Percentiles rank a stretch among this genome's conserved stretches.
phyloP scores from a whole-genome alignment of 2,888 invertebrate species.

The Clostera curtula region DNA sequence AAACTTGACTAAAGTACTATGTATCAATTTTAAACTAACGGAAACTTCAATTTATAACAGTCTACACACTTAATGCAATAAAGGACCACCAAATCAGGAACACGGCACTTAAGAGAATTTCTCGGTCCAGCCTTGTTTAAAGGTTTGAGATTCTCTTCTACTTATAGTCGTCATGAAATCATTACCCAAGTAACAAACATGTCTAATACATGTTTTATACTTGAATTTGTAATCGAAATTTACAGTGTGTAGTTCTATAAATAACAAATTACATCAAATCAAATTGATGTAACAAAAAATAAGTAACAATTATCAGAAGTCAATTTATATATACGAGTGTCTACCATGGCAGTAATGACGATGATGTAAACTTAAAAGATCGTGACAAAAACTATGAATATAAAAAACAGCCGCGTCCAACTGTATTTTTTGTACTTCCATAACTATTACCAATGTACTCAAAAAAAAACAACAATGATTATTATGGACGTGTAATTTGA shows the following conservation, averaged over 20 bases:
- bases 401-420: constrained; percentile 5
- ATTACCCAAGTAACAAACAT: constrained; percentile 3
- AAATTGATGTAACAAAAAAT: too few relatives aligned
- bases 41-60: constrained; percentile 59
- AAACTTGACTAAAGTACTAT: constrained; percentile 13
- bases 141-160: too few relatives aligned
- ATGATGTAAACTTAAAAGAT: constrained; percentile 11
- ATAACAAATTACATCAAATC: too few relatives aligned
- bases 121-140: constrained; percentile 7
- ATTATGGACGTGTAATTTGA: too few relatives aligned
- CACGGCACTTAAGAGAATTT: constrained; percentile 42
- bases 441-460: constrained; percentile 1
- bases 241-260: too few relatives aligned
- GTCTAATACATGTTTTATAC: too few relatives aligned
- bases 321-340: too few relatives aligned
- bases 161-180: too few relatives aligned
- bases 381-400: constrained; percentile 6
- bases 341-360: constrained; percentile 3
- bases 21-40: constrained; percentile 39
- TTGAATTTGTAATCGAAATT: too few relatives aligned
- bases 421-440: constrained; percentile 4
- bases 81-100: constrained; percentile 48
- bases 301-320: too few relatives aligned
- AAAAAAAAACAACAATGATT: constrained; percentile 8
- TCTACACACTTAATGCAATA: constrained; percentile 47